These are phyloP conservation scores for Corydoras sp. DNA, from an alignment of 2,113 vertebrate species.

Conservation along the genomic window DNA sequence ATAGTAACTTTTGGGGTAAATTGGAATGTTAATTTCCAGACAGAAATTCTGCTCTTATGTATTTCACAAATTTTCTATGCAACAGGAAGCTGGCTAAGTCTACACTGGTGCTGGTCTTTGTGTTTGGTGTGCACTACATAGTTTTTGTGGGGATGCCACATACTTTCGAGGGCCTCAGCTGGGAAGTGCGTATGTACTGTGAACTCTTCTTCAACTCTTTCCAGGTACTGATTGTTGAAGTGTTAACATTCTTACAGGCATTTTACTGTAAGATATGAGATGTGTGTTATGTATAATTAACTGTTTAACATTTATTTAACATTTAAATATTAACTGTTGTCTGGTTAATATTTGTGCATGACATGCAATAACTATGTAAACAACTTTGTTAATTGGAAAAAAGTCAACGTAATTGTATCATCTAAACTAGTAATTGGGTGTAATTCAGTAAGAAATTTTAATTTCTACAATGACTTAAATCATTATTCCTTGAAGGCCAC, in stretches of 20 bases:
- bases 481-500: too few relatives aligned
- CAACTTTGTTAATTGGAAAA: too few relatives aligned
- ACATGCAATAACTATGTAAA: too few relatives aligned
- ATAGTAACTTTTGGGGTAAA: too few relatives aligned
- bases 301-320: not conserved
- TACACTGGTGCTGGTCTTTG: slow-evolving; percentile 78
- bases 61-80: not conserved
- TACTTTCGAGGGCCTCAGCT: slow-evolving; percentile 69
- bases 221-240: slow-evolving; percentile 66
- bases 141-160: slow-evolving; percentile 82
- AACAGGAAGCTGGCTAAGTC: slow-evolving; percentile 83
- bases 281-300: not conserved
- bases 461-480: too few relatives aligned
- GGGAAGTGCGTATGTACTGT: slow-evolving; percentile 86
- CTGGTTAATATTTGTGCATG: too few relatives aligned
- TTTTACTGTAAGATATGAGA: not conserved
- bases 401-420: too few relatives aligned
- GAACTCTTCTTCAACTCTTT: slow-evolving; percentile 91
- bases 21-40: too few relatives aligned
- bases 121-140: slow-evolving; percentile 85
- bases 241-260: not conserved
- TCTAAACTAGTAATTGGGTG: too few relatives aligned
- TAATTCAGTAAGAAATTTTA: too few relatives aligned
- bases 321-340: too few relatives aligned
- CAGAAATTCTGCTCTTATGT: too few relatives aligned